These are phyloP conservation scores for Leucoptera coffeella DNA, from an alignment of 2,888 invertebrate genomes.

Conservation along the genomic window DNA sequence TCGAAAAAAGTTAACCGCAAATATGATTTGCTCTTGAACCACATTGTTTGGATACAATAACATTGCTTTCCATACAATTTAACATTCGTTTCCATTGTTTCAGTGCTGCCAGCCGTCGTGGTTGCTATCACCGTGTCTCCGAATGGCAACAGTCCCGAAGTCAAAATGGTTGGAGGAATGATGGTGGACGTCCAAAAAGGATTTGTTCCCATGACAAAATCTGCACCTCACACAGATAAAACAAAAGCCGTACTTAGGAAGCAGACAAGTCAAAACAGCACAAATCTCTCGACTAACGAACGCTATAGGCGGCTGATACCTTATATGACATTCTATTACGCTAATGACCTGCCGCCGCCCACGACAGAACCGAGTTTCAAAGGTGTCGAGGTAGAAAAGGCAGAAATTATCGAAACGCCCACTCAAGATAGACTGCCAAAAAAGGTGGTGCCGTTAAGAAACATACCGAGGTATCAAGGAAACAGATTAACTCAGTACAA, in stretches of 20 bases:
- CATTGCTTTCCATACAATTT: too few species aligned
- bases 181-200: slow-evolving; percentile 23
- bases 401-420: slow-evolving; percentile 26
- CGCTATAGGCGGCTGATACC: slow-evolving; percentile 73
- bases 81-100: slow-evolving; percentile 17
- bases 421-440: slow-evolving; percentile 21
- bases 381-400: slow-evolving; percentile 34
- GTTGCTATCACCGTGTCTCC: slow-evolving; percentile 37
- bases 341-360: slow-evolving; percentile 47
- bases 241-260: too few species aligned
- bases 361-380: slow-evolving; percentile 21
- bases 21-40: slow-evolving; percentile 1
- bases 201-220: slow-evolving; percentile 16
- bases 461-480: slow-evolving; percentile 40
- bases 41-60: slow-evolving; percentile 4
- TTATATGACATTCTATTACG: slow-evolving; percentile 77
- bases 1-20: slow-evolving; percentile 1
- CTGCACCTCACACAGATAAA: slow-evolving; percentile 9
- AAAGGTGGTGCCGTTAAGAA: slow-evolving; percentile 23
- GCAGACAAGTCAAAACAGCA: slow-evolving; percentile 11
- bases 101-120: slow-evolving; percentile 28
- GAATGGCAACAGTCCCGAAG: slow-evolving; percentile 44
- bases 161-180: slow-evolving; percentile 34
- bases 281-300: slow-evolving; percentile 51
- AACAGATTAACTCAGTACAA: slow-evolving; percentile 40